Evolutionary conservation across 2,113 vertebrate species (phyloP), one percentile per base, ranked within the genome.

Genomic region (Tylochromis polylepis): DNA sequence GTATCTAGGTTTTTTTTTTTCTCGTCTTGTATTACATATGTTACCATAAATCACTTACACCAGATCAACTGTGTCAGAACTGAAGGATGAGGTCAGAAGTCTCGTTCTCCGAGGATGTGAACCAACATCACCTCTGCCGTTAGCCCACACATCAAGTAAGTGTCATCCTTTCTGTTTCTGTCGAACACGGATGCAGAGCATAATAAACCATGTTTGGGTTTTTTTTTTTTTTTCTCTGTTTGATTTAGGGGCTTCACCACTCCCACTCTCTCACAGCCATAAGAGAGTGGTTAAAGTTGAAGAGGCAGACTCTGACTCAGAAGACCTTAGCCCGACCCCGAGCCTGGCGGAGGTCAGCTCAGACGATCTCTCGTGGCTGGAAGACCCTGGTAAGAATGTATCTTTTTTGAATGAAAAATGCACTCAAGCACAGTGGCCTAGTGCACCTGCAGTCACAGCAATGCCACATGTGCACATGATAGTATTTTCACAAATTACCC

Each of bases 341-440:
- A 97, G 96, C 75, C 95, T 97, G 65, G 95, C 91, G 11, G 96
- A 95, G 75, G 93, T 97, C 89, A 97, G 96, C 2, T 62, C 96
- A 3, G 95, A 97, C 36, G 96, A 97, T 77, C 92, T 96, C 58
- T 96, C 96, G 5, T 96, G 94, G 89, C 79, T 95, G 5, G 31
- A 90, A 18, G 94, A 96, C 34, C 34, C 92, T 22, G 94, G 96
- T 97, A 87, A 88, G 81, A 16, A 81, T 11, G 3, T 12, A 14
- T 57, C 24, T 10, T 84, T 59, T 62, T 34, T 36, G 10, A 59
- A 41, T 18, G 7, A 38, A 46, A 59, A 59, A 65, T 14, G 29
- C 4, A 11, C 15, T 11, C 3, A 57, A 82, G 38, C 38, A 58
- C 2, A 0, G 16, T 49, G 18, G 4, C 16, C n/a, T 22, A 29